Percentiles rank a stretch among this genome's conserved stretches.
phyloP scores from a whole-genome alignment of 2,113 vertebrate species.

The Eolophus roseicapilla region DNA sequence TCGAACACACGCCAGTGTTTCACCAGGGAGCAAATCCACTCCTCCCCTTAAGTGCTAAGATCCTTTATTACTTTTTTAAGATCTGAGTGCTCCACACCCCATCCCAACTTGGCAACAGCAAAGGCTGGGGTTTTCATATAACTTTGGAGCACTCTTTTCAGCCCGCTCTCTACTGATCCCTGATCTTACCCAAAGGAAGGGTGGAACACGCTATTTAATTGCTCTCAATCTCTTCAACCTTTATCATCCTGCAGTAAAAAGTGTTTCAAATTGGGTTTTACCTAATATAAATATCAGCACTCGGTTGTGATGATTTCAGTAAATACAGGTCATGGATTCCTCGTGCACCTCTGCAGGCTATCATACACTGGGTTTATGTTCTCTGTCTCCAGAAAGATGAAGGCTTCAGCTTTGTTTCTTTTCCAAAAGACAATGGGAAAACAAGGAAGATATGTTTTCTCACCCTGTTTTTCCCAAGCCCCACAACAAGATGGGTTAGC shows the following conservation, averaged over 20 bases:
- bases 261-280: background rate
- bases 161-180: background rate
- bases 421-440: constrained; percentile 25
- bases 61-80: background rate
- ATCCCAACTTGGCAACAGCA: background rate
- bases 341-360: background rate
- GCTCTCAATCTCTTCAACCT: background rate
- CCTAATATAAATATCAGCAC: background rate
- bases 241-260: background rate
- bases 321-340: background rate
- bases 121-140: background rate
- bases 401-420: background rate
- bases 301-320: background rate
- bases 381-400: background rate
- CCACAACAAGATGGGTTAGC: background rate
- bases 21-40: background rate
- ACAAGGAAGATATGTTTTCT: background rate
- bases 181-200: background rate
- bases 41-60: background rate
- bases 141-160: background rate
- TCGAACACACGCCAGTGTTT: background rate
- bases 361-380: background rate
- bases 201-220: background rate
- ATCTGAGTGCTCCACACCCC: background rate
- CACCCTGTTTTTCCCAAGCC: constrained; percentile 11